These are phyloP conservation scores for Nothocercus nigrocapillus DNA, from an alignment of 2,113 vertebrate genomes.

Conservation along the genomic window DNA sequence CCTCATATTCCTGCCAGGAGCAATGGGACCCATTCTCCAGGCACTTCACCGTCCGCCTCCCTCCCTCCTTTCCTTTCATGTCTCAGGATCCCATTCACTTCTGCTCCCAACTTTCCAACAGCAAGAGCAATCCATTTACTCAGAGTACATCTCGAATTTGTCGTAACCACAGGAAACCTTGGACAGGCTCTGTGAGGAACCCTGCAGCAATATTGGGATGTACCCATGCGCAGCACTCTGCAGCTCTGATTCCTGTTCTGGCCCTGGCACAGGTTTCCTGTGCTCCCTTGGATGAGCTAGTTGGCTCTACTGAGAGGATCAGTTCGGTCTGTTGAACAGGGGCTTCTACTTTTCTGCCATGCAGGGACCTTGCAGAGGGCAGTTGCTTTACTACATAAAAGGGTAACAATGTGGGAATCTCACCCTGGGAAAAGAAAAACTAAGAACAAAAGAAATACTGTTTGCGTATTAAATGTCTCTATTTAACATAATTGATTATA, in stretches of 20 bases:
- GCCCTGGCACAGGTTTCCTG: neutral
- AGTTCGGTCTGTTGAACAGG: neutral
- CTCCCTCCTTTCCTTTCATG: neutral
- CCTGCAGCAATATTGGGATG: accelerated
- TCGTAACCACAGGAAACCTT: neutral
- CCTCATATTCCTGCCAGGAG: neutral
- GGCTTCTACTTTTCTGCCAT: neutral
- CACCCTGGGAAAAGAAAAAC: neutral
- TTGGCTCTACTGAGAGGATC: neutral
- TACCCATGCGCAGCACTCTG: neutral
- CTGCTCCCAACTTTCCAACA: neutral
- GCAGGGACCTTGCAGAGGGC: neutral
- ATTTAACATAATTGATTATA: neutral
- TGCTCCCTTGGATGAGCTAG: neutral
- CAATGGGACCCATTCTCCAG: accelerated
- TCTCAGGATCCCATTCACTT: neutral
- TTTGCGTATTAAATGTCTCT: neutral
- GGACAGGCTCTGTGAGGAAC: neutral
- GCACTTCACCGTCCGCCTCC: neutral
- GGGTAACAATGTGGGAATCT: neutral
- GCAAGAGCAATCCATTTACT: neutral
- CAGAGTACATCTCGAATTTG: neutral
- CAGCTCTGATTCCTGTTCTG: neutral
- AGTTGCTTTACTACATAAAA: neutral
- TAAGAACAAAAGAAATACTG: neutral